phyloP scores from a whole-genome alignment of 2,888 invertebrate species.

The Endomychus coccineus region DNA sequence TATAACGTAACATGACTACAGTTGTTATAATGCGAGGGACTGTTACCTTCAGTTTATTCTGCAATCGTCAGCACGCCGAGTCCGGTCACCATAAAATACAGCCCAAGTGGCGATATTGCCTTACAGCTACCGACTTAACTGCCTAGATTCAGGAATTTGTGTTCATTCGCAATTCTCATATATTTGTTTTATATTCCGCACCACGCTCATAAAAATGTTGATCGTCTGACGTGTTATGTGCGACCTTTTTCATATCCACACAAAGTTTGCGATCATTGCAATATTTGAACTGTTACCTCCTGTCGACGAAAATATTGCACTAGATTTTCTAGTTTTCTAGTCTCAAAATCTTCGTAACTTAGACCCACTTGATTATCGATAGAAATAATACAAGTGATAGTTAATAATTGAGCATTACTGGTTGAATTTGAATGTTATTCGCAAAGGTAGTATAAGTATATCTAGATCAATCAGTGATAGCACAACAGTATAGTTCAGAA shows the following conservation, averaged over 20 bases:
- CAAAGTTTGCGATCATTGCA: too few species aligned
- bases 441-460: too few species aligned
- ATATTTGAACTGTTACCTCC: too few species aligned
- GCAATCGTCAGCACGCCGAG: constrained; percentile 34
- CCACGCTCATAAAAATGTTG: constrained; percentile 31
- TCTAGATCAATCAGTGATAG: too few species aligned
- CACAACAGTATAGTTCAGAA: too few species aligned
- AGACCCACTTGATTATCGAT: too few species aligned
- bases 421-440: too few species aligned
- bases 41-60: constrained; percentile 36
- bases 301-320: too few species aligned
- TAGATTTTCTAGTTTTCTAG: too few species aligned
- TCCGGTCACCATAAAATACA: constrained; percentile 34
- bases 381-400: too few species aligned
- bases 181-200: constrained; percentile 34
- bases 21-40: constrained; percentile 34
- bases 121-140: constrained; percentile 31
- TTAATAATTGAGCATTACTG: too few species aligned
- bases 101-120: constrained; percentile 33
- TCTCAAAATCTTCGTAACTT: too few species aligned
- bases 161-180: constrained; percentile 36
- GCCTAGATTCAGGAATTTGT: constrained; percentile 32
- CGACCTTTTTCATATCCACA: constrained; percentile 25
- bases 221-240: constrained; percentile 28
- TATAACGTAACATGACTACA: constrained; percentile 10